Percentiles rank a stretch among this genome's conserved stretches.
Conservation (phyloP, 2,888 invertebrate genomes). For the Saturnia pavonia region DNA sequence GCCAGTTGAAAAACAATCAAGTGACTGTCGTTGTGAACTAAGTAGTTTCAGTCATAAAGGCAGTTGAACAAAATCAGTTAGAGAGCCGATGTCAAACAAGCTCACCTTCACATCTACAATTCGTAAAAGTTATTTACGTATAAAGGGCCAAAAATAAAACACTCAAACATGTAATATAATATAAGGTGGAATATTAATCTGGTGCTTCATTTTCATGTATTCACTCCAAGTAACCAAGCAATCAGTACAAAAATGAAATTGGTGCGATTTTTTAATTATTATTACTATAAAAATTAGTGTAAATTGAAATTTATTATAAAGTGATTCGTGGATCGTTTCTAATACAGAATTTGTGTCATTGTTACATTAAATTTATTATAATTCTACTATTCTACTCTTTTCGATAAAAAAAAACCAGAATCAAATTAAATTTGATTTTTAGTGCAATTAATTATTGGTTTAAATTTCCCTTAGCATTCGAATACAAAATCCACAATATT, state of each 20-base stretch:
- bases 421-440: background rate
- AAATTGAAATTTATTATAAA: background rate
- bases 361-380: background rate
- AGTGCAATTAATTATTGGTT: background rate
- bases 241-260: conserved; percentile 16
- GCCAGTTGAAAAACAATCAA: background rate
- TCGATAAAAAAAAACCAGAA: background rate
- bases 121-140: background rate
- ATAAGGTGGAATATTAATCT: conserved; percentile 8
- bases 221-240: background rate
- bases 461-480: background rate
- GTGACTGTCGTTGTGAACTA: no score
- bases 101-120: conserved; percentile 14
- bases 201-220: conserved; percentile 4
- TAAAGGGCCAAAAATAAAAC: background rate
- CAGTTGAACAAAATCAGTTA: background rate
- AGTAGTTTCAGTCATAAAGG: background rate
- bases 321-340: background rate
- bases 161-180: conserved; percentile 5
- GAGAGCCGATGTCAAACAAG: background rate
- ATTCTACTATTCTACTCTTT: background rate
- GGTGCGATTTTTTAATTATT: background rate
- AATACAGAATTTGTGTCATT: background rate
- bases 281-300: background rate
- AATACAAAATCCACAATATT: no score